Evolutionary conservation across 2,888 invertebrate species (phyloP), one percentile per base, ranked within the genome.

Genomic region (Tiphia femorata): DNA sequence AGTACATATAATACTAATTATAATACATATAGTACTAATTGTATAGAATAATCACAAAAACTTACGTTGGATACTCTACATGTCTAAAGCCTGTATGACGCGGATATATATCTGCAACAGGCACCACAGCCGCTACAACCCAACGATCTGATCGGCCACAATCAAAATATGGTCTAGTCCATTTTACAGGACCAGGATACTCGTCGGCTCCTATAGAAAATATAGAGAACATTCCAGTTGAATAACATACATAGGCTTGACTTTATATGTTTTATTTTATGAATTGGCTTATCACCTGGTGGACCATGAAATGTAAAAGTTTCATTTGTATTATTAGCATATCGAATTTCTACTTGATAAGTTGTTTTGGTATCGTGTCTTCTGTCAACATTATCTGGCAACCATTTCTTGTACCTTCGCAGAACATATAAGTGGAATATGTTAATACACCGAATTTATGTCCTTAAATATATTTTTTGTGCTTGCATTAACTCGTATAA

Each of bases 241-340:
- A 12, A 29, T 35, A 19, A 8, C 16, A 14, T 12, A 21, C n/a
- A 25, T 20, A 53, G n/a, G n/a, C n/a, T n/a, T n/a, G n/a, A n/a
- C n/a, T n/a, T n/a, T n/a, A n/a, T n/a, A n/a, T n/a, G n/a, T n/a
- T 25, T 5, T 1, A 17, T 41, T 43, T 8, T 5, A 27, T 27
- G n/a, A n/a, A 46, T 27, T 44, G 5, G 23, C 30, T 41, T n/a
- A 7, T 29, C 60, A 84, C 87, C 95, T 41, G 92, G 94, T 6
- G 96, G 96, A 40, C 96, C 96, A 63, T 96, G 96, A 84, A 96
- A 97, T n/a, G 95, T 94, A 78, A 92, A 95, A n/a, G 96, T 96
- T 82, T 96, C 96, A 84, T 96, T 96, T 1, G 96, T 96, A 78
- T 96, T 96, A 82, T 96, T 96, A 0, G 95, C 92, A 84, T 96